A percentile compares a stretch with the other conserved stretches of the same genome.
phyloP scores from a whole-genome alignment of 2,888 invertebrate genomes.

The Dynastes grantii region DNA sequence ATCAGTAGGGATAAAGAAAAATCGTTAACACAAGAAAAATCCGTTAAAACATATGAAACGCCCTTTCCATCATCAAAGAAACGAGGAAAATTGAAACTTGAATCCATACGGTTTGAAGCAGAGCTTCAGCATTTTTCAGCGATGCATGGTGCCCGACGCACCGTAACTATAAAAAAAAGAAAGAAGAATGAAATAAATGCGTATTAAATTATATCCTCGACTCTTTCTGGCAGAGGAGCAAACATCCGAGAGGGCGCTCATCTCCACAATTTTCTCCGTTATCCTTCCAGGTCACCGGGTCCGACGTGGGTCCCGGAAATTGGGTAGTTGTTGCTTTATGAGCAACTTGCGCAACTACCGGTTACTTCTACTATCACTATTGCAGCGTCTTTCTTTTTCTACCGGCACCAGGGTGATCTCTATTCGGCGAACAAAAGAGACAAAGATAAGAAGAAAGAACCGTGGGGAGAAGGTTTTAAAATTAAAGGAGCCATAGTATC shows the following conservation, averaged over 20 bases:
- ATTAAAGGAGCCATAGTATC: background rate
- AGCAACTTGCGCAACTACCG: constrained; percentile 66
- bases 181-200: constrained; percentile 33
- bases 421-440: background rate
- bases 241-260: constrained; percentile 25
- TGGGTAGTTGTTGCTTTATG: constrained; percentile 70
- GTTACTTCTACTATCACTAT: constrained; percentile 58
- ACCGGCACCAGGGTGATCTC: background rate
- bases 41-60: no score
- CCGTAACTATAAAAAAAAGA: no score
- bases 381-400: background rate
- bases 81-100: no score
- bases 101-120: no score
- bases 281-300: constrained; percentile 66
- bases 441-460: background rate
- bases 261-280: constrained; percentile 62
- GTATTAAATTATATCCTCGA: constrained; percentile 31
- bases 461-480: background rate
- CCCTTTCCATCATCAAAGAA: no score
- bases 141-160: no score
- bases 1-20: no score
- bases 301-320: constrained; percentile 66
- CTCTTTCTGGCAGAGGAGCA: constrained; percentile 12
- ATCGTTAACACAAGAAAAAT: no score
- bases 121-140: no score